A percentile compares a stretch with the other conserved stretches of the same genome.
Evolutionary conservation across 1,140 invertebrate species (phyloP).

Genomic region (Ericerus pela): DNA sequence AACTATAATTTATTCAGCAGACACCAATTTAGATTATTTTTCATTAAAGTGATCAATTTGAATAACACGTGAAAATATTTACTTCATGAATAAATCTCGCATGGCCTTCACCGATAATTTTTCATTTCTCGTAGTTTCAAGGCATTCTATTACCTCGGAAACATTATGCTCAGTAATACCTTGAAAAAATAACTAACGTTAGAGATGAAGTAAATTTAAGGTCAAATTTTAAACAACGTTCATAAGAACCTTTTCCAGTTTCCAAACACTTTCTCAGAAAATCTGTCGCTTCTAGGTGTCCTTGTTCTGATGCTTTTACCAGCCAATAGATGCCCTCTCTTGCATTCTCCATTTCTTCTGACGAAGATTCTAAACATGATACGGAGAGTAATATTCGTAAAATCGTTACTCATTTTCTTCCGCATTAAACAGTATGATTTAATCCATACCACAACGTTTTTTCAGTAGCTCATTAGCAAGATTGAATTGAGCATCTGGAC

Average conservation of each 20-base stretch:
- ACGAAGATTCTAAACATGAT: conserved; percentile 33
- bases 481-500: conserved; percentile 62
- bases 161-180: conserved; percentile 68
- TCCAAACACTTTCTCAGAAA: conserved; percentile 61
- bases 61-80: no score
- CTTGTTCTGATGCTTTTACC: conserved; percentile 74
- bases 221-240: conserved; percentile 1
- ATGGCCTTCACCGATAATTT: conserved; percentile 32
- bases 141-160: conserved; percentile 63
- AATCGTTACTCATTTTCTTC: not conserved
- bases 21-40: not conserved
- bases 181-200: conserved; percentile 20
- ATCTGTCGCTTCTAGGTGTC: conserved; percentile 67
- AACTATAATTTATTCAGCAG: conserved; percentile 32
- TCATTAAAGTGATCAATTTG: not conserved
- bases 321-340: conserved; percentile 69
- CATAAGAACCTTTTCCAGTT: conserved; percentile 41
- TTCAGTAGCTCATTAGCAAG: conserved; percentile 57
- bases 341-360: conserved; percentile 45
- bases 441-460: conserved; percentile 44
- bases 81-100: conserved; percentile 5
- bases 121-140: conserved; percentile 67
- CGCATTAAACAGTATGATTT: not conserved
- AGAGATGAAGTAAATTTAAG: not conserved
- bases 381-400: conserved; percentile 13